Percentiles rank a stretch among this genome's conserved stretches.
Evolutionary conservation across 2,888 invertebrate genomes (phyloP).

Genomic region (Limnephilus rhombicus): DNA sequence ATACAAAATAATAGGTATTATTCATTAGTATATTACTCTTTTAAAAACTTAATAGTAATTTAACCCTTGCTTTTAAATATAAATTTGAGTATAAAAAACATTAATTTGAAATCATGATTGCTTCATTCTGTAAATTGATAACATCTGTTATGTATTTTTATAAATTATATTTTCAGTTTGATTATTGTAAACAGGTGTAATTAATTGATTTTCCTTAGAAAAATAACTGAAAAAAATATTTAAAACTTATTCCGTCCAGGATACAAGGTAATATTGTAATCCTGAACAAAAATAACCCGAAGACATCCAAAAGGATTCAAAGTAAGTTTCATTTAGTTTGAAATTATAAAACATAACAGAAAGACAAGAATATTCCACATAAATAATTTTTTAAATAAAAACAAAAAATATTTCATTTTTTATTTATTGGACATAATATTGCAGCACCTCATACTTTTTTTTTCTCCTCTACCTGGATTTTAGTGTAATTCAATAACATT

Average conservation of each 20-base stretch:
- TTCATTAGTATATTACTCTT: not conserved
- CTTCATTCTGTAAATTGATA: not conserved
- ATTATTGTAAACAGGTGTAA: not conserved
- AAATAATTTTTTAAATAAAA: not conserved
- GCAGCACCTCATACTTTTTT: not conserved
- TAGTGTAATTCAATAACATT: not conserved
- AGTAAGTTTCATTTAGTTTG: not conserved
- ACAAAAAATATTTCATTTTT: not conserved
- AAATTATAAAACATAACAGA: not conserved
- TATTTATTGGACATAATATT: not conserved
- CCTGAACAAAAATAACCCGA: not conserved
- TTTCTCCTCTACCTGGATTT: not conserved
- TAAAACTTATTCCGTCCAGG: not conserved
- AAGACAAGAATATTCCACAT: not conserved
- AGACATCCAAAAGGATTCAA: not conserved
- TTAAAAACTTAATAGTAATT: not conserved
- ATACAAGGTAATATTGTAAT: not conserved
- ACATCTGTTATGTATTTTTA: not conserved
- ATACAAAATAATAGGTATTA: not conserved
- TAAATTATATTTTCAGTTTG: not conserved
- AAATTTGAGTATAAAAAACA: not conserved
- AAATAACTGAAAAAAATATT: not conserved
- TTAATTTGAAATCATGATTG: not conserved
- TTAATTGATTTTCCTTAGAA: not conserved
- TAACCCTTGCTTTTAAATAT: not conserved